These are phyloP conservation scores for Drosophila cardini DNA, from an alignment of 1,140 invertebrate species.

Conservation along the genomic window DNA sequence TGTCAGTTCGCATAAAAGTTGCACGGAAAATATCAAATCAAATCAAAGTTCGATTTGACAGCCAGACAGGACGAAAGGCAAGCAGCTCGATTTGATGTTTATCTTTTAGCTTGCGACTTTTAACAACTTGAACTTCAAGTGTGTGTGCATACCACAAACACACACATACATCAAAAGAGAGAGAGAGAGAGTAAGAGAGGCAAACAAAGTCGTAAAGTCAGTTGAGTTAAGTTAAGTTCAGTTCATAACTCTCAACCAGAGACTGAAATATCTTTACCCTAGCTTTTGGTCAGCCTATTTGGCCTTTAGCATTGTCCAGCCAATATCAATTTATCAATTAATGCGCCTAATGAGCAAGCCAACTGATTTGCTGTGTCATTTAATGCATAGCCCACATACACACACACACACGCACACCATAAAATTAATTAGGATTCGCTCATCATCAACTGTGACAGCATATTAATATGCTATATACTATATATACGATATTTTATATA, in stretches of 20 bases:
- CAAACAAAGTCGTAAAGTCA: constrained; percentile 39
- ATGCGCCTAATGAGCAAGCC: constrained; percentile 74
- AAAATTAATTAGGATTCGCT: constrained; percentile 82
- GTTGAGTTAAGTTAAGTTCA: constrained; percentile 9
- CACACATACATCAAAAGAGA: neutral
- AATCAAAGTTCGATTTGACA: constrained; percentile 82
- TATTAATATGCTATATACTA: constrained; percentile 33
- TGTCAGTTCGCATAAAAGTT: constrained; percentile 81
- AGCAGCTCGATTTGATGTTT: constrained; percentile 52
- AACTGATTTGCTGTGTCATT: constrained; percentile 78
- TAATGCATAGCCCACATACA: constrained; percentile 51
- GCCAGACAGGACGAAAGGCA: constrained; percentile 61
- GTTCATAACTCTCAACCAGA: constrained; percentile 28
- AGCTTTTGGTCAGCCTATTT: constrained; percentile 4
- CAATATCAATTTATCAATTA: constrained; percentile 83
- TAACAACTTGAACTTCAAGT: constrained; percentile 54
- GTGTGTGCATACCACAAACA: constrained; percentile 24
- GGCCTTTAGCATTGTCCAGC: constrained; percentile 46
- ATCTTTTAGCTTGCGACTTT: constrained; percentile 49
- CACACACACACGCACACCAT: constrained; percentile 27
- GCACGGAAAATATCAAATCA: constrained; percentile 68
- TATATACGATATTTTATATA: constrained; percentile 13
- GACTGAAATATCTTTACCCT: neutral
- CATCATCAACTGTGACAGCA: constrained; percentile 62
- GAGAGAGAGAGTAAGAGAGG: neutral